phyloP scores from a whole-genome alignment of 2,888 invertebrate genomes.

The Strigamia crassipes region DNA sequence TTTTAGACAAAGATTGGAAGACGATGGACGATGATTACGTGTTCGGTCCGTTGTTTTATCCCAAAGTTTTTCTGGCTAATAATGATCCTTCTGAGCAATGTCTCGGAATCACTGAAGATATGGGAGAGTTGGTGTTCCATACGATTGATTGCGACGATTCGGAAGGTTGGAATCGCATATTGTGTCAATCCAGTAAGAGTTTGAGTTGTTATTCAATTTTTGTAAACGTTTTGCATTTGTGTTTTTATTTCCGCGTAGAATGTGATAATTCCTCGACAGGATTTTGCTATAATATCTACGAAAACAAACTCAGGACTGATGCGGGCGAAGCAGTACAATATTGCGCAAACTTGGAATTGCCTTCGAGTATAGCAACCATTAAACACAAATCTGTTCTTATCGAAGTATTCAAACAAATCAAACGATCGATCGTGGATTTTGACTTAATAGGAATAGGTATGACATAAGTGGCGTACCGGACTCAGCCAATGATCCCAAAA shows the following conservation, averaged over 20 bases:
- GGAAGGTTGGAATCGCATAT: not conserved
- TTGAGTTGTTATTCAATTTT: no score
- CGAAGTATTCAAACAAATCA: not conserved
- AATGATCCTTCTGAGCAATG: conserved; percentile 11
- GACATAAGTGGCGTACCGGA: no score
- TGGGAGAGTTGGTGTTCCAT: not conserved
- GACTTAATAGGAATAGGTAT: not conserved
- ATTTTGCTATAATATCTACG: not conserved
- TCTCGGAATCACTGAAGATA: not conserved
- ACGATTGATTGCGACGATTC: conserved; percentile 5
- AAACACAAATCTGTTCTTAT: not conserved
- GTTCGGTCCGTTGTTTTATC: not conserved
- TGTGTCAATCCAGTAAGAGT: not conserved
- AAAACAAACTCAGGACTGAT: not conserved
- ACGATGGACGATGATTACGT: not conserved
- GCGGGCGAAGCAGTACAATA: not conserved
- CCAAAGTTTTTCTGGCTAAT: not conserved
- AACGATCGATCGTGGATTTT: not conserved
- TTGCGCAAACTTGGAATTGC: not conserved
- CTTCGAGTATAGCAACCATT: not conserved
- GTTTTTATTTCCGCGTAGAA: not conserved
- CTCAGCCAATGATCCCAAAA: no score
- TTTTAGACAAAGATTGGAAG: conserved; percentile 8
- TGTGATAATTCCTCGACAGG: not conserved
- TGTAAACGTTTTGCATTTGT: no score